Base-by-base conservation (phyloP, 2,888 invertebrate genomes). In the Dascillus cervinus region DNA sequence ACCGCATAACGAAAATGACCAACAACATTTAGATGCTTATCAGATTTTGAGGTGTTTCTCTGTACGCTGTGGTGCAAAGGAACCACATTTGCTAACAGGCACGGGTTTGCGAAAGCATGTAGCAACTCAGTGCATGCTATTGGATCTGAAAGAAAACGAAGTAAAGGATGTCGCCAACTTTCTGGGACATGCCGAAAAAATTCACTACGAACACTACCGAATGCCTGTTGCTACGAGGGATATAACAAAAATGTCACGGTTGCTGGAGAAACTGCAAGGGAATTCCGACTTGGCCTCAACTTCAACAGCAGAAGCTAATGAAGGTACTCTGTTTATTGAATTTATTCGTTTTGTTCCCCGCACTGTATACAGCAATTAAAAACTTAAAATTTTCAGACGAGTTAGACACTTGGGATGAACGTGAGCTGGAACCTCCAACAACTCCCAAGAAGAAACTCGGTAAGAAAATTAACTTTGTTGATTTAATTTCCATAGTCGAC, bases 131-230 rank as follows among this genome's bases (percentile, higher is more conserved):
- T 49, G 46, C 11, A 37, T 46, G 10, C 31, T 43, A 30, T 34
- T 49, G 23, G 38, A 41, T 23, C 25, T 53, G 11, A 23, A 42
- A 17, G 49, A 51, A 22, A 33, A 24, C 21, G 37, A 47, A 41
- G 39, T 52, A 2, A 36, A 32, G n/a, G 39, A 44, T 17, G 21
- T 52, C 3, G 46, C 45, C 3, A 46, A 45, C 22, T 53, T 48
- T 30, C 38, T 52, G 42, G 50, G 50, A 4, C 50, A 53, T 19
- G 28, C 40, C n/a, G 41, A 49, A 24, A 41, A 53, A 13, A 49
- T 52, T 9, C 49, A 53, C 14, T 44, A 46, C 33, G 32, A 30
- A 6, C 24, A 43, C 17, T 51, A 52, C 29, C 27, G 47, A 26
- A 33, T 51, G 9, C 48, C 52, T 2, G 20, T 46, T 26, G 14